Evolutionary conservation across 2,888 invertebrate genomes (phyloP), one percentile per base, ranked within the genome.

Genomic region (Azorinus chamasolen): DNA sequence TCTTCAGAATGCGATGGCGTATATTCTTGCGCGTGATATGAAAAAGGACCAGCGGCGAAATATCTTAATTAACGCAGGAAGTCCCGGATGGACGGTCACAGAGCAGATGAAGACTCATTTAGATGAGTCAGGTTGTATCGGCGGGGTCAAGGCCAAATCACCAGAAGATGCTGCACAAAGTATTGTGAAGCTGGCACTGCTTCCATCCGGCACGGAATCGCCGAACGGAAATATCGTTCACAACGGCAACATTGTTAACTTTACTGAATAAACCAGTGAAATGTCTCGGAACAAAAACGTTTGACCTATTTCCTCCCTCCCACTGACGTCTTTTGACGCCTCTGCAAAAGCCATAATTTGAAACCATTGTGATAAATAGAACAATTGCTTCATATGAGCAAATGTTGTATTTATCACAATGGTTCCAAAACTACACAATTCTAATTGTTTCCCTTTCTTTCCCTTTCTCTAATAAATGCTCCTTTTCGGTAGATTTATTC

Each of bases 71-170:
- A 87, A 87, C 58, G 85, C 87, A 8, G 82, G 83, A 10, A 86
- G 87, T 70, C 87, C 87, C 0, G 87, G 87, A 16, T 85, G 83
- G 82, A 87, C 85, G 4, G 58, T 64, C 0, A 81, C 86, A 25
- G 82, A 77, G 0, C 79, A 74, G n/a, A 84, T 83, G 76, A 50
- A 45, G 16, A 69, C 79, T 3, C 83, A 83, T 54, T 57, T 79
- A 25, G 84, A 82, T 51, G 66, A 63, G 12, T 61, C 69, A 16
- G 80, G 80, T 12, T 73, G 75, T 22, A 78, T 86, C 24, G 77
- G 84, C 18, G 81, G 66, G 8, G 43, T 69, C 1, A 51, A 58
- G 51, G 73, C 83, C 14, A 75, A 74, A 46, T 48, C 65, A 8
- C 78, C 85, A 14, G 83, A 77, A 22, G 82, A 82, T 22, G 78